Percentiles rank a stretch among this genome's conserved stretches.
phyloP scores from a whole-genome alignment of 2,888 invertebrate genomes.

The Chrysotoxum bicinctum region DNA sequence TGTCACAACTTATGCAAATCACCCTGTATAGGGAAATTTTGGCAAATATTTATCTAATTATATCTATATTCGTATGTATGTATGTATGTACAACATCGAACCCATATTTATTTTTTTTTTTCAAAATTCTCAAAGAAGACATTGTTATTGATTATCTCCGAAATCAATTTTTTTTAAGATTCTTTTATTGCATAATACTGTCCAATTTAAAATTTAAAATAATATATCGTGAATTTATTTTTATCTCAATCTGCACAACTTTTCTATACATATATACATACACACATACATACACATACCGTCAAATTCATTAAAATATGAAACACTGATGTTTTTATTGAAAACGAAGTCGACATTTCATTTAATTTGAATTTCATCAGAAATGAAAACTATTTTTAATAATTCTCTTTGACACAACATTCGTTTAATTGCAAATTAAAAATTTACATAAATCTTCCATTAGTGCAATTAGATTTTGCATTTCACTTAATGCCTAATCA shows the following conservation, averaged over 20 bases:
- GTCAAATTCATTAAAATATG: slow-evolving; percentile 20
- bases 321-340: slow-evolving; percentile 28
- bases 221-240: slow-evolving; percentile 13
- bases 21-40: too few species aligned
- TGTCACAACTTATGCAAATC: too few species aligned
- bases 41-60: too few species aligned
- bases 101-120: too few species aligned
- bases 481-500: slow-evolving; percentile 40
- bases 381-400: slow-evolving; percentile 20
- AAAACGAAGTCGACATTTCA: background rate
- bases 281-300: background rate
- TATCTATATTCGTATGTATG: too few species aligned
- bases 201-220: background rate
- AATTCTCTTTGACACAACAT: slow-evolving; percentile 33
- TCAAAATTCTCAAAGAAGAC: too few species aligned
- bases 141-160: background rate
- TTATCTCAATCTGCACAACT: slow-evolving; percentile 18
- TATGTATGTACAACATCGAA: too few species aligned
- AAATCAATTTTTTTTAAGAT: background rate
- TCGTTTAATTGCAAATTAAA: slow-evolving; percentile 40
- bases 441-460: slow-evolving; percentile 21
- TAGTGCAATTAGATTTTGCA: slow-evolving; percentile 25
- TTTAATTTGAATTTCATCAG: slow-evolving; percentile 31
- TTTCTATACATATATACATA: background rate
- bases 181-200: background rate